Evolutionary conservation across 1,140 invertebrate species (phyloP), one percentile per base, ranked within the genome.

Genomic region (Tetraneura akinire): DNA sequence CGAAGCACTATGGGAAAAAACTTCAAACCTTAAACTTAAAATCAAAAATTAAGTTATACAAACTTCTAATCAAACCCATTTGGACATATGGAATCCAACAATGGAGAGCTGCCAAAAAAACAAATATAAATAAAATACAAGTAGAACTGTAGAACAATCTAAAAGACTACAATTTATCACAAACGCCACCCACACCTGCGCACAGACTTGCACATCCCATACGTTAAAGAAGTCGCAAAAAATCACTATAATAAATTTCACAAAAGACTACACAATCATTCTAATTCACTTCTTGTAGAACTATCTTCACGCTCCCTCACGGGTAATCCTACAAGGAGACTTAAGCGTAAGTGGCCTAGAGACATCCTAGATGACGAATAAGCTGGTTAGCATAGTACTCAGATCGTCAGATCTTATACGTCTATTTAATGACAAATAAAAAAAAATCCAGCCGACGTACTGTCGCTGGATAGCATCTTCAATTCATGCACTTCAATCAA

Each of bases 51-150:
- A 51, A 51, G 16, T 51, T 51, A 0, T 51, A n/a, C n/a, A n/a
- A 51, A 51, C 49, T 51, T 18, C 49, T 51, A n/a, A 51, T 51
- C 16, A 51, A 51, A 51, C 49, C 49, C 49, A 51, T 51, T 8
- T 51, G 16, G 49, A 51, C 49, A 18, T 51, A 51, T n/a, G 49
- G 57, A 10, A 62, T 62, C 23, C 57, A 62, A 21, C 57, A 23
- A 26, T 62, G 57, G 57, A n/a, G 57, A 29, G 14, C 26, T 29
- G 26, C 23, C 14, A 62, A 29, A 62, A 62, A 62, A 29, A n/a
- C 57, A 29, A 62, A 62, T 21, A 62, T 29, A 29, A 62, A 62
- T 13, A 62, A 62, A 62, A 62, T 62, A 14, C 57, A 62, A 62
- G 26, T 29, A 62, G 21, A 23, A 18, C 57, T n/a, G n/a, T n/a